A percentile compares a stretch with the other conserved stretches of the same genome.
These are phyloP conservation scores for Platycheirus rosarum DNA, from an alignment of 2,888 invertebrate species.

Conservation along the genomic window DNA sequence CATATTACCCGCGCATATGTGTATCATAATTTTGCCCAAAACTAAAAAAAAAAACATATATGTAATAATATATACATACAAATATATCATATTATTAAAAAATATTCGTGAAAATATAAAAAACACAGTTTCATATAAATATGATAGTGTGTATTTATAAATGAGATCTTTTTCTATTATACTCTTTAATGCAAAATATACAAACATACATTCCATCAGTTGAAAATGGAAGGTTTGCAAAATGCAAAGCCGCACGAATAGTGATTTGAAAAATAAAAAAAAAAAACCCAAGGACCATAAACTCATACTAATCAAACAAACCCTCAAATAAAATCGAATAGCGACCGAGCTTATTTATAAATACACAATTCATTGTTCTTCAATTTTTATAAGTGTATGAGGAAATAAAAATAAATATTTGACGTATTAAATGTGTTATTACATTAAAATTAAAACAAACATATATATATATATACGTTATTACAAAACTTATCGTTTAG, in stretches of 20 bases:
- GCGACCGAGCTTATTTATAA: conserved; percentile 19
- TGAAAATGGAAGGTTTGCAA: too few species aligned
- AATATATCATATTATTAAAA: conserved; percentile 34
- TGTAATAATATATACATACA: conserved; percentile 1
- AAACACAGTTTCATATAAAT: conserved; percentile 38
- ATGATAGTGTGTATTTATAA: conserved; percentile 29
- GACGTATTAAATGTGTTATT: conserved; percentile 71
- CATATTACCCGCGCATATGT: conserved; percentile 51
- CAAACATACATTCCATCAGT: too few species aligned
- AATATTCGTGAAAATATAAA: conserved; percentile 54
- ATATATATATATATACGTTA: conserved; percentile 59
- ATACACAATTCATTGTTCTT: conserved; percentile 30
- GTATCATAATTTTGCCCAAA: conserved; percentile 57
- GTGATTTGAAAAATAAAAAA: background rate
- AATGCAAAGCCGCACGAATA: background rate
- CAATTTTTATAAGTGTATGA: conserved; percentile 33
- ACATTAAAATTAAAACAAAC: conserved; percentile 54
- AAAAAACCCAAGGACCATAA: conserved; percentile 3
- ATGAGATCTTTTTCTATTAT: background rate
- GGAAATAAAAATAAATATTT: conserved; percentile 33
- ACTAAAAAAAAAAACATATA: conserved; percentile 30
- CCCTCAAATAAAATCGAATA: too few species aligned
- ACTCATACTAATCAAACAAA: background rate
- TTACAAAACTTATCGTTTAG: conserved; percentile 54
- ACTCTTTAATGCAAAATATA: background rate